Evolutionary conservation across 2,888 invertebrate species (phyloP).

Genomic region (Colostygia pectinataria): DNA sequence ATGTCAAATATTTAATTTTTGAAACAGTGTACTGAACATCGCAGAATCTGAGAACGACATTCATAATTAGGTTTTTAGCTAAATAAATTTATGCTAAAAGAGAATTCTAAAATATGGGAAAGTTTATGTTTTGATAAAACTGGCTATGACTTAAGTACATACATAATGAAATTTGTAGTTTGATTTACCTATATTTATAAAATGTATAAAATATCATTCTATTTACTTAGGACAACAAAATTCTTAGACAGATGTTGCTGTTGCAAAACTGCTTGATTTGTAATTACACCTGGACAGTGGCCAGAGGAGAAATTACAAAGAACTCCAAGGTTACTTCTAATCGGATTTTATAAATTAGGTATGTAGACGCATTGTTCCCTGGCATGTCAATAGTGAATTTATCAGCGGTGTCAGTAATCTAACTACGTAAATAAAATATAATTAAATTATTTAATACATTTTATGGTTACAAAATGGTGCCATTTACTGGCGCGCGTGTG

Average conservation of each 20-base stretch:
- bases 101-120: too few species aligned
- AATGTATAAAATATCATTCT: too few species aligned
- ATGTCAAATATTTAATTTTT: not conserved
- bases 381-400: not conserved
- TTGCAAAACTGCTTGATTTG: constrained; percentile 16
- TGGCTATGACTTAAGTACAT: too few species aligned
- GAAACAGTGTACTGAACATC: too few species aligned
- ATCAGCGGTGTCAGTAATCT: constrained; percentile 19
- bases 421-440: constrained; percentile 21
- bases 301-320: constrained; percentile 28
- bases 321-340: constrained; percentile 8
- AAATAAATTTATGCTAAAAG: not conserved
- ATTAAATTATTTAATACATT: constrained; percentile 36
- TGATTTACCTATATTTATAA: too few species aligned
- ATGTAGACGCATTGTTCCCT: constrained; percentile 1
- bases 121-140: too few species aligned
- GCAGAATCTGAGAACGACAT: too few species aligned
- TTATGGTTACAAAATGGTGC: constrained; percentile 37
- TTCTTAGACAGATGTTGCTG: constrained; percentile 6
- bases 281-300: constrained; percentile 33
- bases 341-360: not conserved
- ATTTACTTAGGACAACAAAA: not conserved
- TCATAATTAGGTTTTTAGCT: not conserved
- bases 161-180: too few species aligned
- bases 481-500: not conserved